These are phyloP conservation scores for Morinoia aosen DNA, from an alignment of 2,888 invertebrate genomes.

Conservation along the genomic window DNA sequence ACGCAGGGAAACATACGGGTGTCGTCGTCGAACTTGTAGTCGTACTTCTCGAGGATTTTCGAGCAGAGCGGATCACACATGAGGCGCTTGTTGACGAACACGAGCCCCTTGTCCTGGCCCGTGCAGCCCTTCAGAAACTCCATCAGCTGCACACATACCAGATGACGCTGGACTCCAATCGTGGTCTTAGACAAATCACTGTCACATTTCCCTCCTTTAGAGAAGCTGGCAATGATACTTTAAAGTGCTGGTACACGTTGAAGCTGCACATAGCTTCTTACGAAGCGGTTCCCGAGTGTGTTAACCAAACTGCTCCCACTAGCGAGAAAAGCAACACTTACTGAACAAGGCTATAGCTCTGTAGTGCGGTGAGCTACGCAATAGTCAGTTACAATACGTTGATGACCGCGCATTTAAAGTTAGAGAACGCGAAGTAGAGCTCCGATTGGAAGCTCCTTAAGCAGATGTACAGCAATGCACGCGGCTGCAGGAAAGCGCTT, in stretches of 20 bases:
- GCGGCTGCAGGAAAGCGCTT: background rate
- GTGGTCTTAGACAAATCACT: background rate
- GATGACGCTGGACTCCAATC: background rate
- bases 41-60: background rate
- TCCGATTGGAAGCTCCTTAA: background rate
- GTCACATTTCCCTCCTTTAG: background rate
- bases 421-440: background rate
- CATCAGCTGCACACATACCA: slow-evolving; percentile 74
- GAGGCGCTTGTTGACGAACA: slow-evolving; percentile 90
- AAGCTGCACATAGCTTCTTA: background rate
- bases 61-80: slow-evolving; percentile 70
- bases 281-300: background rate
- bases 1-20: background rate
- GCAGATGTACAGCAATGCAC: background rate
- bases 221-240: background rate
- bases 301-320: background rate
- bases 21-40: background rate
- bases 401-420: background rate
- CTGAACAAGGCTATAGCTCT: background rate
- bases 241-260: background rate
- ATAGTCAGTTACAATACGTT: background rate
- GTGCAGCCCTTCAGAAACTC: slow-evolving; percentile 81
- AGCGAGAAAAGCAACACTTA: background rate
- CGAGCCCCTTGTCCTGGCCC: slow-evolving; percentile 85
- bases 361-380: background rate